phyloP scores from a whole-genome alignment of 2,113 vertebrate species.

The Guaruba guarouba region DNA sequence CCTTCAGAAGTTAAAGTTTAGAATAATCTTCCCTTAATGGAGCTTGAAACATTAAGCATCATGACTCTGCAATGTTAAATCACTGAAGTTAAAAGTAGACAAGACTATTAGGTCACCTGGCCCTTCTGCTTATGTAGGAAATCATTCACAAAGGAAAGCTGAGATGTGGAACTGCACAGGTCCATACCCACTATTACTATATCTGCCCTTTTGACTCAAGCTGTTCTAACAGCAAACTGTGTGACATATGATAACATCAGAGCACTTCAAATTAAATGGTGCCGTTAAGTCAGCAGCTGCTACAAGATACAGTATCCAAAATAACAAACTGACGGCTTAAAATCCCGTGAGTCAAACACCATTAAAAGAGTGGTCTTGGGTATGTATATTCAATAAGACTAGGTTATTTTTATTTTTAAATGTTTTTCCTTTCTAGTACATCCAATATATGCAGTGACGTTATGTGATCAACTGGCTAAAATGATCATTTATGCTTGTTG shows the following conservation, averaged over 20 bases:
- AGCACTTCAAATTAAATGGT: not conserved
- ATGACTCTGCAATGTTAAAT: not conserved
- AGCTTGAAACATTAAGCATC: constrained; percentile 14
- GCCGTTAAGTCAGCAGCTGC: not conserved
- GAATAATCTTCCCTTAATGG: constrained; percentile 17
- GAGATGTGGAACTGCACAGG: not conserved
- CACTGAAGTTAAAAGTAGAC: not conserved
- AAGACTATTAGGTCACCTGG: not conserved
- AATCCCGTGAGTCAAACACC: not conserved
- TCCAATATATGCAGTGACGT: not conserved
- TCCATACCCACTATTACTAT: not conserved
- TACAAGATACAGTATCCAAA: not conserved
- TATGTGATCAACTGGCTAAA: not conserved
- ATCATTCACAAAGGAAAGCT: not conserved
- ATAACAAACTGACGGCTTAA: not conserved
- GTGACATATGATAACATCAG: not conserved
- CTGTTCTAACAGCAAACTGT: not conserved
- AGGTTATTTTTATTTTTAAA: not conserved
- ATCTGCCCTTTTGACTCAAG: not conserved
- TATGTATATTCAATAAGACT: not conserved
- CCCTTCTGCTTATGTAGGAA: not conserved
- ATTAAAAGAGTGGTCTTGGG: not conserved
- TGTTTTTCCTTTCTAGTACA: not conserved
- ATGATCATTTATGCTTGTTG: not conserved
- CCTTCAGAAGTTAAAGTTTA: not conserved